Conservation (phyloP, 2,888 invertebrate genomes). For the Hybos culiciformis region DNA sequence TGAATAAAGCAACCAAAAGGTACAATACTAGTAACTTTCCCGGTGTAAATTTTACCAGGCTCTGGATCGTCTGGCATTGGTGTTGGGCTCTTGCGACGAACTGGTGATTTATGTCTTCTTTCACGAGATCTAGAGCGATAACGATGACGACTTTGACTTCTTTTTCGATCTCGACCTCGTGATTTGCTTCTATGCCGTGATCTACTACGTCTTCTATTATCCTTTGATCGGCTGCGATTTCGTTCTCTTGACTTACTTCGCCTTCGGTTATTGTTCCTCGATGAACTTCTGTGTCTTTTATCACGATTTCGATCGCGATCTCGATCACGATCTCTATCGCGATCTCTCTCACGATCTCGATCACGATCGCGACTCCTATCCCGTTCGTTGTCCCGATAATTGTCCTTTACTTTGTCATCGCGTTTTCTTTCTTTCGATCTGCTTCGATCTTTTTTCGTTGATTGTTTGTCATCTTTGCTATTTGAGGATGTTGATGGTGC, state of each 20-base stretch:
- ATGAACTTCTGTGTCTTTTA: constrained; percentile 19
- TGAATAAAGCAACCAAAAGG: constrained; percentile 98
- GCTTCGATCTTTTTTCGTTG: constrained; percentile 18
- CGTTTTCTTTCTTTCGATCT: constrained; percentile 9
- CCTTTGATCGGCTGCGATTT: constrained; percentile 14
- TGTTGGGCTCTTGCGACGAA: too few relatives aligned
- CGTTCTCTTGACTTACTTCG: constrained; percentile 13
- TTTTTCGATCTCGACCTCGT: constrained; percentile 18
- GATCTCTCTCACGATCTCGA: constrained; percentile 23
- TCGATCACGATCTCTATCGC: constrained; percentile 22
- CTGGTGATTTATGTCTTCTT: too few relatives aligned
- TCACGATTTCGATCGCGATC: constrained; percentile 21
- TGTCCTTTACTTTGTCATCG: constrained; percentile 12
- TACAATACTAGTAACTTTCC: constrained; percentile 88
- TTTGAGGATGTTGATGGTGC: constrained; percentile 51
- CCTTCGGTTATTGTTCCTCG: constrained; percentile 19
- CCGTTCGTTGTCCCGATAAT: constrained; percentile 5
- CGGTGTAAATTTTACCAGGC: constrained; percentile 76
- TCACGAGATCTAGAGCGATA: too few relatives aligned
- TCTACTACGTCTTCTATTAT: constrained; percentile 19
- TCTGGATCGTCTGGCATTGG: constrained; percentile 58
- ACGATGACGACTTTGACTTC: constrained; percentile 33
- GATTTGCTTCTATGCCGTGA: constrained; percentile 20
- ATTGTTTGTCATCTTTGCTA: constrained; percentile 13
- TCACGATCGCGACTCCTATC: constrained; percentile 18